Base-by-base conservation (phyloP, 2,113 vertebrate species). In the Pitta sordida region DNA sequence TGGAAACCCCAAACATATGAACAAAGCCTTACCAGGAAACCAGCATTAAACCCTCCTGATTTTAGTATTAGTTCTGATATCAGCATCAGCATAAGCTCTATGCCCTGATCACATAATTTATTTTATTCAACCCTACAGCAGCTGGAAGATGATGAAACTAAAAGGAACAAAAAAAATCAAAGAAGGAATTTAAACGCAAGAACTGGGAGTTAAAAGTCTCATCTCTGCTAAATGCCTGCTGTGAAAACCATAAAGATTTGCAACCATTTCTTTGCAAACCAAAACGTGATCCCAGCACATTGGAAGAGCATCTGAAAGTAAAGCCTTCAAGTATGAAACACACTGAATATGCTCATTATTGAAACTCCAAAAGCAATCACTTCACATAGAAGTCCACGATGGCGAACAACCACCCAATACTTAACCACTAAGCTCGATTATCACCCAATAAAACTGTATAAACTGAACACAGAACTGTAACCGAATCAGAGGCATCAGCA, bases 381-480 rank as follows among this genome's bases (percentile, higher is more conserved):
- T 91, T 85, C 94, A 68, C 39, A 53, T 83, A 65, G 93, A 89
- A 91, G 65, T 13, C 30, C 30, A 68, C n/a, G 44, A 91, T 46
- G 23, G 80, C 55, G 79, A 94, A 51, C 29, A 80, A 77, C 48
- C 68, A 55, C 53, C 62, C 20, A 88, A 9, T 58, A 75, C 76
- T 93, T 71, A 92, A 85, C 65, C 49, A 86, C 19, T 46, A 79
- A 78, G 56, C 20, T 69, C 32, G 92, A 81, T 88, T 92, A 92
- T 63, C 94, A 93, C 88, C 84, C 92, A 95, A 94, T 94, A 94
- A 89, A 96, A 71, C 62, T 14, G 21, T 18, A 55, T 43, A 41
- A 55, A 52, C 16, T 37, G 52, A 88, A 26, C 32, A 71, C 37
- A 77, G 48, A 73, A 83, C 59, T 80, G 0, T 16, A 75, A 70